phyloP scores from a whole-genome alignment of 2,113 vertebrate genomes.

The Thunnus thynnus region DNA sequence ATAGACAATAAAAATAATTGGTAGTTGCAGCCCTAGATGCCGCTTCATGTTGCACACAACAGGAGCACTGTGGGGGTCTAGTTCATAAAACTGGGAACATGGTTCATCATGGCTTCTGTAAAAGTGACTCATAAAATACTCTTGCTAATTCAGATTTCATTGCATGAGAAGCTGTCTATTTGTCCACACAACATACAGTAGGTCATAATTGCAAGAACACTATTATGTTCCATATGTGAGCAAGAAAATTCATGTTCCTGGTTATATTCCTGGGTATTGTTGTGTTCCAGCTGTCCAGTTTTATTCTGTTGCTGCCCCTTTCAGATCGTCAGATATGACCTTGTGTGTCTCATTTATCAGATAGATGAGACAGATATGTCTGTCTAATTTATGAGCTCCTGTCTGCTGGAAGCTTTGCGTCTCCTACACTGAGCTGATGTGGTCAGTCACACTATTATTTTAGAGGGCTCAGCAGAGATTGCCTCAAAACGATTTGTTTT shows the following conservation, averaged over 20 bases:
- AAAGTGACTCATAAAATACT: not conserved
- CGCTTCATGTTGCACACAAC: too few relatives aligned
- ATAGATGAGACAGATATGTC: constrained; percentile 18
- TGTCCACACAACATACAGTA: not conserved
- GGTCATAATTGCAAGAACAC: not conserved
- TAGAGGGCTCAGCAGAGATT: not conserved
- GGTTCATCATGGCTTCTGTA: not conserved
- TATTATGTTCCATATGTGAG: not conserved
- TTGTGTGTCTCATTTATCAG: constrained; percentile 14
- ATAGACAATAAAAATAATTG: too few relatives aligned
- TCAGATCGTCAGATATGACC: constrained; percentile 21
- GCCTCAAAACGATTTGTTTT: not conserved
- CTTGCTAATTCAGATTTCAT: not conserved
- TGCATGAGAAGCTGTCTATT: not conserved
- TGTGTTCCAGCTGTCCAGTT: constrained; percentile 2
- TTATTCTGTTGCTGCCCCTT: not conserved
- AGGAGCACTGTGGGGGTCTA: too few relatives aligned
- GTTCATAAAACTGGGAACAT: too few relatives aligned
- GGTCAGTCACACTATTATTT: not conserved
- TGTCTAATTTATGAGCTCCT: constrained; percentile 18
- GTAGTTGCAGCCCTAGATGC: too few relatives aligned
- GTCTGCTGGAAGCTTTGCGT: constrained; percentile 9
- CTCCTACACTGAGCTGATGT: not conserved
- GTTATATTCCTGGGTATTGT: not conserved
- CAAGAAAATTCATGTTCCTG: not conserved